Evolutionary conservation across 2,888 invertebrate genomes (phyloP), one percentile per base, ranked within the genome.

Genomic region (Allygus modestus): DNA sequence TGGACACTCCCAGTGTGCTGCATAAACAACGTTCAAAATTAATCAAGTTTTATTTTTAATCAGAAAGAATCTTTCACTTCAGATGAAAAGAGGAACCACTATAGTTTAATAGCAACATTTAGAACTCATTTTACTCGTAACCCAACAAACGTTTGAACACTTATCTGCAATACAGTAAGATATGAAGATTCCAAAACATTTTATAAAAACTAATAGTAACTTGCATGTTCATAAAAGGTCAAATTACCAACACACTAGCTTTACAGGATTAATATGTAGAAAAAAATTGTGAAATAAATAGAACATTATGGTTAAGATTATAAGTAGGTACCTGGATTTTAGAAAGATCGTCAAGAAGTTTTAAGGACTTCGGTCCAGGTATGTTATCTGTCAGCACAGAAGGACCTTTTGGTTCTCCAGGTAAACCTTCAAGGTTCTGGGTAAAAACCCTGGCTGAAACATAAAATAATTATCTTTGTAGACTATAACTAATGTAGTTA

Each of bases 1-100:
- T 98, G 96, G 0, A 97, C 95, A 5, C 95, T 93, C 20, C 93
- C 93, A 46, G 94, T 92, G 94, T 96, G 95, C 96, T 97, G 90
- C 85, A 93, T 91, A 87, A 71, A 33, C 51, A 26, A 58, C 17
- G 65, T 15, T 17, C 1, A 46, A 46, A 46, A 46, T 12, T 9
- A 46, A 28, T 61, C 33, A 71, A 71, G n/a, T 31, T 20, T 4
- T 31, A 23, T 26, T n/a, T 23, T 12, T 73, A 37, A 31, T 77
- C 33, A 83, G 23, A 31, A n/a, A 33, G 37, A n/a, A n/a, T n/a
- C n/a, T n/a, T n/a, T n/a, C n/a, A n/a, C n/a, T n/a, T 84, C 15
- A 43, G 15, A 43, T 15, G 9, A 12, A 12, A 43, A 43, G 11
- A 12, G 46, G 9, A 15, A 15, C 11, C 11, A n/a, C 41, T 54